A percentile compares a stretch with the other conserved stretches of the same genome.
These are phyloP conservation scores for Mallateleia sp. DNA, from an alignment of 2,888 invertebrate species.

Conservation along the genomic window DNA sequence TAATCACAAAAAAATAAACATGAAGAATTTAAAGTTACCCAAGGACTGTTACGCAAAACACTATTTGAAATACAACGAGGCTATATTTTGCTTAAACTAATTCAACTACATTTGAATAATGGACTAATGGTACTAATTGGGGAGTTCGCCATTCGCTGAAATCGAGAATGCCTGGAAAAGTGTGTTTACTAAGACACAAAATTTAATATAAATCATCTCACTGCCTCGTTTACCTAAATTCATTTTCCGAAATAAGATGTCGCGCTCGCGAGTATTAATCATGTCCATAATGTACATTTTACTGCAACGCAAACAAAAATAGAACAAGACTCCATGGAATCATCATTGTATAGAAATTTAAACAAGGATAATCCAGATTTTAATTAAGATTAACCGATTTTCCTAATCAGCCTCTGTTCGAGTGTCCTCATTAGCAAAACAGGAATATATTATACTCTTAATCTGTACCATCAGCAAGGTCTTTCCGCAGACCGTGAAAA, in stretches of 20 bases:
- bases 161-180: slow-evolving; percentile 8
- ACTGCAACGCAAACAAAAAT: slow-evolving; percentile 19
- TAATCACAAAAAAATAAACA: slow-evolving; percentile 54
- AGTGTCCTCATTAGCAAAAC: slow-evolving; percentile 56
- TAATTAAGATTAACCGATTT: slow-evolving; percentile 63
- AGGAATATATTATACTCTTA: slow-evolving; percentile 38
- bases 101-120: slow-evolving; percentile 39
- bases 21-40: slow-evolving; percentile 47
- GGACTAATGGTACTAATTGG: slow-evolving; percentile 38
- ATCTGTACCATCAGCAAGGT: slow-evolving; percentile 43
- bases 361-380: slow-evolving; percentile 50
- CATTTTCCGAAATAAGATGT: background rate
- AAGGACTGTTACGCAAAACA: slow-evolving; percentile 37
- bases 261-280: slow-evolving; percentile 6
- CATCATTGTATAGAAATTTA: slow-evolving; percentile 32
- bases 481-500: slow-evolving; percentile 32
- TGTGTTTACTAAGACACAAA: slow-evolving; percentile 1
- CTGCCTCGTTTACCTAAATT: background rate
- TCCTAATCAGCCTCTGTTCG: slow-evolving; percentile 50
- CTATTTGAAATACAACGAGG: slow-evolving; percentile 40
- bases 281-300: slow-evolving; percentile 25
- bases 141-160: slow-evolving; percentile 29
- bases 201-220: slow-evolving; percentile 5
- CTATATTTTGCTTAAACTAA: slow-evolving; percentile 33
- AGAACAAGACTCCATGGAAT: slow-evolving; percentile 3